Conservation (phyloP, 30 jellyfish, hydroid and myxozoan genomes). For the Phacellophora camtschatica region DNA sequence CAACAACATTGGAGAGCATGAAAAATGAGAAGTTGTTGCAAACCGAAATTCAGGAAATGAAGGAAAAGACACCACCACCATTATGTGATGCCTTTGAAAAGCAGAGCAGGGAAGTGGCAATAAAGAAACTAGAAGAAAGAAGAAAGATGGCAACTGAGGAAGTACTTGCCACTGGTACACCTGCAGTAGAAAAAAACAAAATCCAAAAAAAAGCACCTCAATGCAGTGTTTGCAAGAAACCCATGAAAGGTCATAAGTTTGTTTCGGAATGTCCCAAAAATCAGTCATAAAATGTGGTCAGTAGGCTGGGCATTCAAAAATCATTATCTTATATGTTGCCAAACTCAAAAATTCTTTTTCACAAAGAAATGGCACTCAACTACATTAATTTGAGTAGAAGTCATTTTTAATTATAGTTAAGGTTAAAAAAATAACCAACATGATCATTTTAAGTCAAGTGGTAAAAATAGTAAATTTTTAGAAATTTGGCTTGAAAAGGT, state of each 20-base stretch:
- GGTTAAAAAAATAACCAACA: no score
- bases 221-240: constrained; percentile 25
- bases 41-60: not conserved
- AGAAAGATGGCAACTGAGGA: not conserved
- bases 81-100: constrained; percentile 3
- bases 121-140: not conserved
- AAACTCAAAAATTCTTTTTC: not conserved
- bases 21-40: not conserved
- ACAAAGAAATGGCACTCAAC: not conserved
- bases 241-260: constrained; percentile 20
- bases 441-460: no score
- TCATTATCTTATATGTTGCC: not conserved
- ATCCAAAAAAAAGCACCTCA: constrained; percentile 15
- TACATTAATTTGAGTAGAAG: no score
- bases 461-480: no score
- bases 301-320: no score
- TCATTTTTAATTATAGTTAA: no score
- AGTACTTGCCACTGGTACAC: constrained; percentile 41
- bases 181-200: not conserved
- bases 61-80: constrained; percentile 24
- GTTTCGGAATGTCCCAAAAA: constrained; percentile 12
- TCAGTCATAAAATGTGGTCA: not conserved
- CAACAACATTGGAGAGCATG: constrained; percentile 4
- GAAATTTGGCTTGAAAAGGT: no score
- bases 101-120: constrained; percentile 1